A percentile compares a stretch with the other conserved stretches of the same genome.
Evolutionary conservation across 1,140 invertebrate species (phyloP).

Genomic region (Cherax destructor): DNA sequence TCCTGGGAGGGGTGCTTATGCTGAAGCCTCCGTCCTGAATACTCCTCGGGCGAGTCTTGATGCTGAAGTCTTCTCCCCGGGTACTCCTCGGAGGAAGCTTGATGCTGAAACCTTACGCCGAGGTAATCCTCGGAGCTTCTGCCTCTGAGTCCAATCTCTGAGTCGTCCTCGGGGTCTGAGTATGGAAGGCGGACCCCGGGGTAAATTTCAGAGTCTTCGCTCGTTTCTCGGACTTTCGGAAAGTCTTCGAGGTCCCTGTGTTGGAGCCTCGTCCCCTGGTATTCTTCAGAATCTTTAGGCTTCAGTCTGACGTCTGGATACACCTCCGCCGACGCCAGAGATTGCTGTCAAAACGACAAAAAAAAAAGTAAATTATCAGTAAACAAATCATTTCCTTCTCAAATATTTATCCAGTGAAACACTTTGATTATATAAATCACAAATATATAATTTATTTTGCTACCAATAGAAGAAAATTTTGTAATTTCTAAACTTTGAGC

Average conservation of each 20-base stretch:
- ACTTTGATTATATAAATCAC: no score
- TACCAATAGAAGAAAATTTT: no score
- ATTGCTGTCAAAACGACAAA: not conserved
- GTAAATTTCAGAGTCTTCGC: not conserved
- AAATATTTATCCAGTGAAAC: no score
- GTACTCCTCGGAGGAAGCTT: constrained; percentile 12
- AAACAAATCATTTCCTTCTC: no score
- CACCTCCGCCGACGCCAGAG: constrained; percentile 25
- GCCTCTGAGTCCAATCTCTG: not conserved
- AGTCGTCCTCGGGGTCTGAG: constrained; percentile 16
- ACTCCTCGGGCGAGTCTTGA: not conserved
- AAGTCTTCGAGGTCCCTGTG: not conserved
- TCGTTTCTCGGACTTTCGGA: not conserved
- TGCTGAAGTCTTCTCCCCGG: constrained; percentile 12
- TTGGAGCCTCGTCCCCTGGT: not conserved
- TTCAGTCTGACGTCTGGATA: not conserved
- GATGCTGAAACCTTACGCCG: not conserved
- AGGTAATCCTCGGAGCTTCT: not conserved
- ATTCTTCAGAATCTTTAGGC: not conserved
- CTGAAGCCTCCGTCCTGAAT: not conserved
- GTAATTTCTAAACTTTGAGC: no score
- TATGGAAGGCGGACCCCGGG: not conserved
- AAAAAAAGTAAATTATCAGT: no score
- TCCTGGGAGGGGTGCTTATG: not conserved
- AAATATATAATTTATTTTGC: no score